phyloP scores from a whole-genome alignment of 2,113 vertebrate species.

The Jacana jacana region DNA sequence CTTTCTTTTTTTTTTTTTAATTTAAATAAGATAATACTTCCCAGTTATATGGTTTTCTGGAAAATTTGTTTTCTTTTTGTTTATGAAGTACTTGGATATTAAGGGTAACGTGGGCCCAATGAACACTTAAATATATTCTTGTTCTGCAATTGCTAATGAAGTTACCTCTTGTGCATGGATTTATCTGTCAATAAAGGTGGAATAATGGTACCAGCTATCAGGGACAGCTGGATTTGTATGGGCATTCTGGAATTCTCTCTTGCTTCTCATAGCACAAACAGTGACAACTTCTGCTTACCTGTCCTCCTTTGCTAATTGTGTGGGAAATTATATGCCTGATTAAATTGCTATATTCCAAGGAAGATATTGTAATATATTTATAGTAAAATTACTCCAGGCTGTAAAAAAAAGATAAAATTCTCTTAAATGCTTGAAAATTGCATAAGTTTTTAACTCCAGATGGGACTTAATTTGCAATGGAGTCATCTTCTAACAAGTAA shows the following conservation, averaged over 20 bases:
- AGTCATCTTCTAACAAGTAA: neutral
- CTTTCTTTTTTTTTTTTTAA: neutral
- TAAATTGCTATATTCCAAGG: neutral
- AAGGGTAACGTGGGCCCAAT: neutral
- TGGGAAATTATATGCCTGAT: neutral
- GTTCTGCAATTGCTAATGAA: neutral
- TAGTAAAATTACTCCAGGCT: neutral
- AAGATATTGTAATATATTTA: neutral
- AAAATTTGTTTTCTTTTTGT: neutral
- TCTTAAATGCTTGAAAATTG: neutral
- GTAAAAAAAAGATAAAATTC: neutral
- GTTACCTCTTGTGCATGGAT: neutral
- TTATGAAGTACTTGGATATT: neutral
- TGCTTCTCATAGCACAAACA: neutral
- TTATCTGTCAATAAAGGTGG: neutral
- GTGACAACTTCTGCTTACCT: neutral
- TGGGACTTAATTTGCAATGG: neutral
- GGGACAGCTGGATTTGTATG: neutral
- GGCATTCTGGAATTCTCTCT: neutral
- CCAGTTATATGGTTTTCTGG: neutral
- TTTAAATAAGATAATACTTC: neutral
- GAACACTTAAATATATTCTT: neutral
- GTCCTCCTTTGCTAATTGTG: neutral
- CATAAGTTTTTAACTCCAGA: neutral
- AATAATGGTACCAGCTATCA: neutral